Conservation (phyloP, 2,888 invertebrate species). For the Conistra vaccinii region DNA sequence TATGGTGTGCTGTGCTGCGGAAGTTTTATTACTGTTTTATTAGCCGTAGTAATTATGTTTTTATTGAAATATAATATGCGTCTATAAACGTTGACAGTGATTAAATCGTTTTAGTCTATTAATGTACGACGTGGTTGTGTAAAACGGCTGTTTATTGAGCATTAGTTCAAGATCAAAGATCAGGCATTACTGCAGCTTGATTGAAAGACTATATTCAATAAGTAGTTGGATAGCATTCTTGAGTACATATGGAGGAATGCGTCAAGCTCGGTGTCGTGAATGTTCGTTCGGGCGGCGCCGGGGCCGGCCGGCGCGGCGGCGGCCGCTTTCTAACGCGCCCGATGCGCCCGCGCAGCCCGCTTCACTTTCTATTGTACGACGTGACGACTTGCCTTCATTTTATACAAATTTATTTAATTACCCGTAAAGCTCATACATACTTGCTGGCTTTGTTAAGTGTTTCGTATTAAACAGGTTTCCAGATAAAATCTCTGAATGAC, state of each 20-base stretch:
- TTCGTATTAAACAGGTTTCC: not conserved
- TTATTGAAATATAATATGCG: constrained; percentile 57
- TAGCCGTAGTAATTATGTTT: constrained; percentile 63
- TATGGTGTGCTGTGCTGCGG: constrained; percentile 64
- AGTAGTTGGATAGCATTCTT: constrained; percentile 61
- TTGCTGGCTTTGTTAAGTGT: constrained; percentile 29
- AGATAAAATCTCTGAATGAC: constrained; percentile 3
- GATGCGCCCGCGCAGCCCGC: constrained; percentile 85
- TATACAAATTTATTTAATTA: constrained; percentile 65
- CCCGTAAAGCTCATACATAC: constrained; percentile 55
- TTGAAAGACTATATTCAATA: constrained; percentile 47
- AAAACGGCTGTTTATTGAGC: constrained; percentile 36
- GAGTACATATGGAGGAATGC: constrained; percentile 82
- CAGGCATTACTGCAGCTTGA: constrained; percentile 37
- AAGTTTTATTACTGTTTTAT: constrained; percentile 71
- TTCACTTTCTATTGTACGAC: constrained; percentile 88
- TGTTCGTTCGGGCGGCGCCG: constrained; percentile 77
- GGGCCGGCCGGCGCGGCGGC: constrained; percentile 76
- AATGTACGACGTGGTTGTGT: constrained; percentile 11
- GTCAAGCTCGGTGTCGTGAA: constrained; percentile 79
- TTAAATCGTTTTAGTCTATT: constrained; percentile 48
- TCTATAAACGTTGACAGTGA: constrained; percentile 55
- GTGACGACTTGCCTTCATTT: constrained; percentile 72
- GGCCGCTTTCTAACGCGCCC: constrained; percentile 88
- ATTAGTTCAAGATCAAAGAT: constrained; percentile 48